Percentiles rank a stretch among this genome's conserved stretches.
phyloP scores from a whole-genome alignment of 2,797 vertebrate species.

The Podarcis siculus region DNA sequence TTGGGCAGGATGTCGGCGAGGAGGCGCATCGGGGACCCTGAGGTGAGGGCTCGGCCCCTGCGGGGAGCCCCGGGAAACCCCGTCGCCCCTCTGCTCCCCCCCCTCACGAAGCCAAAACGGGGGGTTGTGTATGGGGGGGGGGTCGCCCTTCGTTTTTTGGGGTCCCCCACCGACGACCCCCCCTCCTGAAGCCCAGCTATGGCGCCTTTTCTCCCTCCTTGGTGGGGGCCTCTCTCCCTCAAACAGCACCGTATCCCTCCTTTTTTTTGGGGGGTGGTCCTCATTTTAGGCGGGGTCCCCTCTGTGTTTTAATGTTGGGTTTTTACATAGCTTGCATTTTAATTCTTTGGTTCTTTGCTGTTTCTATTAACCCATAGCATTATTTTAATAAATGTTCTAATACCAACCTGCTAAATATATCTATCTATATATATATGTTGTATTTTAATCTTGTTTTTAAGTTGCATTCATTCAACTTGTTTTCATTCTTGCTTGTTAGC shows the following conservation, averaged over 20 bases:
- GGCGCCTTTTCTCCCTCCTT: background rate
- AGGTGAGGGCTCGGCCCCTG: conserved; percentile 74
- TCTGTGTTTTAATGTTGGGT: conserved; percentile 70
- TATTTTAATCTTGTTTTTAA: too few species aligned
- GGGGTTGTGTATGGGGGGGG: accelerated
- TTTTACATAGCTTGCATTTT: conserved; percentile 90
- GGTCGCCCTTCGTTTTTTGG: too few species aligned
- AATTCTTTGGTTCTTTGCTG: conserved; percentile 88
- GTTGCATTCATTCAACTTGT: too few species aligned
- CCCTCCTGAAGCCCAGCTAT: background rate
- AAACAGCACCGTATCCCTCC: background rate
- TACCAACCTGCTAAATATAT: too few species aligned
- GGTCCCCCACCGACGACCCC: background rate
- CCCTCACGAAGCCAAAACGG: too few species aligned
- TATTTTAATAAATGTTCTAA: conserved; percentile 93
- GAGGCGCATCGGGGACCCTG: conserved; percentile 78
- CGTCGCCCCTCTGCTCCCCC: too few species aligned
- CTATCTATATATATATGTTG: too few species aligned
- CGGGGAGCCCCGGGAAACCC: background rate
- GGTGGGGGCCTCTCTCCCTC: background rate
- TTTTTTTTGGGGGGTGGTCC: background rate
- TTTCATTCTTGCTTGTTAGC: too few species aligned
- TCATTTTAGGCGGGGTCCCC: too few species aligned
- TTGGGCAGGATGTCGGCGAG: conserved; percentile 82
- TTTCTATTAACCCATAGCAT: conserved; percentile 90